Conservation (phyloP, 2,797 vertebrate species). For the Aselliscus stoliczkanus region DNA sequence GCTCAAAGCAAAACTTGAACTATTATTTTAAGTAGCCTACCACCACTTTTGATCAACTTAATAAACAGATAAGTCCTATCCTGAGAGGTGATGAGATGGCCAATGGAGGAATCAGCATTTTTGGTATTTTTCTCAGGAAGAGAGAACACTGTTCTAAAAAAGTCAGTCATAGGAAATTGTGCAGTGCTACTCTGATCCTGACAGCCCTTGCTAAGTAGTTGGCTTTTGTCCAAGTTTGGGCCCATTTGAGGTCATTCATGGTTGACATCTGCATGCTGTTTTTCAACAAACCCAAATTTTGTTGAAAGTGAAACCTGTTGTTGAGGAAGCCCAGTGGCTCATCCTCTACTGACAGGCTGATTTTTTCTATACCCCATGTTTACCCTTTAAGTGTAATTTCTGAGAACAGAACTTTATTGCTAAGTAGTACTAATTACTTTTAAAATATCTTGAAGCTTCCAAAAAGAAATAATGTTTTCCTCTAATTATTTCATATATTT, state of each 20-base stretch:
- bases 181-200: neutral
- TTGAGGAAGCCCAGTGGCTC: conserved; percentile 42
- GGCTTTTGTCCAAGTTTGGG: neutral
- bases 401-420: conserved; percentile 49
- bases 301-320: neutral
- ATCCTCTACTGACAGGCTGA: neutral
- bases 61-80: neutral
- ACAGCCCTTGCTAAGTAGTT: neutral
- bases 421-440: conserved; percentile 59
- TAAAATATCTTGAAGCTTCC: conserved; percentile 58
- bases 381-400: conserved; percentile 59
- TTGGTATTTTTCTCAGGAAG: neutral
- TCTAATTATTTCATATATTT: conserved; percentile 72
- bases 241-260: neutral
- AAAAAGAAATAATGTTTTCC: conserved; percentile 58
- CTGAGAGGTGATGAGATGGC: neutral
- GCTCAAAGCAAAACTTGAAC: conserved; percentile 14
- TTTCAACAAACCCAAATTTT: conserved; percentile 7
- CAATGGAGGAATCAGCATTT: neutral
- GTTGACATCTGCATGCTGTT: neutral
- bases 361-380: conserved; percentile 57
- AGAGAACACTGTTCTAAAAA: neutral
- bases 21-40: neutral
- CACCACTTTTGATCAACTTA: neutral
- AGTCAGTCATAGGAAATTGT: neutral